Evolutionary conservation across 2,888 invertebrate genomes (phyloP).

Genomic region (Pharmacophagus antenor): DNA sequence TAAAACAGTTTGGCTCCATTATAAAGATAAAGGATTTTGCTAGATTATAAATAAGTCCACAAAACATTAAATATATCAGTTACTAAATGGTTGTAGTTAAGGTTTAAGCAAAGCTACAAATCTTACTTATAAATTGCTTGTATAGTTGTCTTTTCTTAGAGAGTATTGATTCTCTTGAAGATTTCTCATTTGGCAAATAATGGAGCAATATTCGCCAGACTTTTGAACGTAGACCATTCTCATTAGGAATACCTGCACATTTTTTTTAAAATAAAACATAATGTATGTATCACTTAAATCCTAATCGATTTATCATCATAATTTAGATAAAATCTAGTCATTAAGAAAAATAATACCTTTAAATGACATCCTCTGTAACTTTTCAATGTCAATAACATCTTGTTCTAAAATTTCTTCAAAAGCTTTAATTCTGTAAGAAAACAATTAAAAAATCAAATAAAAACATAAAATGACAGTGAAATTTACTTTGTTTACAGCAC

Average conservation of each 20-base stretch:
- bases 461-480: not conserved
- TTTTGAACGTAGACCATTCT: conserved; percentile 88
- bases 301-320: not conserved
- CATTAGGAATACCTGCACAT: conserved; percentile 90
- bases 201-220: conserved; percentile 95
- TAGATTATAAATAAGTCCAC: not conserved
- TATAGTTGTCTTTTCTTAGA: conserved; percentile 89
- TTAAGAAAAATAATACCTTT: conserved; percentile 80
- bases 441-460: conserved; percentile 27
- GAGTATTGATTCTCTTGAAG: conserved; percentile 85
- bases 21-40: too few species aligned
- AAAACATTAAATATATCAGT: not conserved
- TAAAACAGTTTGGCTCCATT: too few species aligned
- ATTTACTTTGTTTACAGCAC: not conserved
- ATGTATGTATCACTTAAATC: not conserved
- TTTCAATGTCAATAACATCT: conserved; percentile 86
- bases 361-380: conserved; percentile 87
- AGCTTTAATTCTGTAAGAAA: conserved; percentile 86
- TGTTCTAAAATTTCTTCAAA: conserved; percentile 87
- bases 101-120: too few species aligned
- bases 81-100: too few species aligned
- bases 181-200: conserved; percentile 87
- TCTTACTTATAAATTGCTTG: conserved; percentile 87
- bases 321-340: conserved; percentile 5
- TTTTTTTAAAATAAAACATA: not conserved